Evolutionary conservation across 2,797 vertebrate species (phyloP).

Genomic region (Acanthornis magna): DNA sequence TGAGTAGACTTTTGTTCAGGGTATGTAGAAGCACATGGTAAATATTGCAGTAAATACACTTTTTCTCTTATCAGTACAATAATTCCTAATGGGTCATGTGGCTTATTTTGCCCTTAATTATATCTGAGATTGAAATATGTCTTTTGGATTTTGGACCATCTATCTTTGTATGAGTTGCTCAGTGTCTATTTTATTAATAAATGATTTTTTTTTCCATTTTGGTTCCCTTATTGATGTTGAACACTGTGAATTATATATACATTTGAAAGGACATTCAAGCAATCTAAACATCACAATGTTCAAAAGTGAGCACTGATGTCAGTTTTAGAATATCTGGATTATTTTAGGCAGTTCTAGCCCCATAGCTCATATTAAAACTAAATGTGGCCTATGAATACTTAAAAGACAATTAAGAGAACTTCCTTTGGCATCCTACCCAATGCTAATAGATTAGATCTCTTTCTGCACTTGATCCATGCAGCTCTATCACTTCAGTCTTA

Average conservation of each 20-base stretch:
- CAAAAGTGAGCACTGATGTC: neutral
- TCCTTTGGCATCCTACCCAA: neutral
- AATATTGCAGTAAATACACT: neutral
- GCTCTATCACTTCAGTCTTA: neutral
- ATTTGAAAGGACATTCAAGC: neutral
- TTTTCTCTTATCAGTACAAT: neutral
- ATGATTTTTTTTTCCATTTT: conserved; percentile 30
- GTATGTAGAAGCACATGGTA: neutral
- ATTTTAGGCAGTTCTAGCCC: neutral
- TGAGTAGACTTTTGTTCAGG: neutral
- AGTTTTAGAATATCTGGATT: neutral
- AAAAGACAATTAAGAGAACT: neutral
- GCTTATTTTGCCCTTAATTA: conserved; percentile 2
- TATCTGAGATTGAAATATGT: neutral
- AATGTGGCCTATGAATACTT: neutral
- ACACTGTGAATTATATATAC: neutral
- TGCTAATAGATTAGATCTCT: neutral
- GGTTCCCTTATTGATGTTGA: neutral
- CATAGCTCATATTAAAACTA: neutral
- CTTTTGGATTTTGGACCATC: neutral
- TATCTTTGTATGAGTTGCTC: conserved; percentile 5
- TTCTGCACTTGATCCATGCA: neutral
- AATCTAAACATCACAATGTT: neutral
- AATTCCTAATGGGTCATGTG: neutral
- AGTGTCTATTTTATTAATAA: conserved; percentile 43